Evolutionary conservation across 2,888 invertebrate species (phyloP), one percentile per base, ranked within the genome.

Genomic region (Coelopa pilipes): DNA sequence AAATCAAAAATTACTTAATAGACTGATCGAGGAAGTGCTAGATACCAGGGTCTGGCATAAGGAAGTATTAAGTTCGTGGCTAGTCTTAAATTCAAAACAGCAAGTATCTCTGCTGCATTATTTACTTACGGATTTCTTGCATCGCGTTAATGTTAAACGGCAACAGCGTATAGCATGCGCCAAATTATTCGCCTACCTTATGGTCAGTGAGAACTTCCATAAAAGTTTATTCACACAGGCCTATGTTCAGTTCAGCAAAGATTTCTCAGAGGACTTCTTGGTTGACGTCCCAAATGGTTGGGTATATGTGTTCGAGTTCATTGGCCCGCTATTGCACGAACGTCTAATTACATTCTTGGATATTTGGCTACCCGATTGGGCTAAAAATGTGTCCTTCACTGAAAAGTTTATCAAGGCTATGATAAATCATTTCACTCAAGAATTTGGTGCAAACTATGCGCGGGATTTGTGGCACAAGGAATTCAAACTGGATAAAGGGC

Each of bases 231-330:
- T 86, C 75, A 75, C 19, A 0, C 77, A 80, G 62, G 84, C 82
- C 0, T 86, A 85, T 62, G 72, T 70, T 0, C 80, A 80, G 13
- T 85, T 86, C 67, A 77, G 77, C 12, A 80, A 81, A 9, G 82
- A 81, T 1, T 81, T 84, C 57, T 34, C 34, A 34, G 78, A 80
- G 2, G 86, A 86, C 49, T 49, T 86, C 21, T 76, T 85, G 17
- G 74, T 84, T 10, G 86, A 86, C 77, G 85, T 85, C 21, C 86
- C 86, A 12, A 83, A 83, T 17, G 84, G 82, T 3, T 86, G 86
- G 84, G 76, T 78, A 0, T 86, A 84, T 71, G 79, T 85, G 0
- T 86, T 86, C 74, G 82, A 85, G 76, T 85, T 86, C 62, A 67
- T 86, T 7, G 86, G 86, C 0, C 86, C 86, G 0, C 77, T 86